phyloP scores from a whole-genome alignment of 1,140 invertebrate genomes.

The Calycopis cecrops region DNA sequence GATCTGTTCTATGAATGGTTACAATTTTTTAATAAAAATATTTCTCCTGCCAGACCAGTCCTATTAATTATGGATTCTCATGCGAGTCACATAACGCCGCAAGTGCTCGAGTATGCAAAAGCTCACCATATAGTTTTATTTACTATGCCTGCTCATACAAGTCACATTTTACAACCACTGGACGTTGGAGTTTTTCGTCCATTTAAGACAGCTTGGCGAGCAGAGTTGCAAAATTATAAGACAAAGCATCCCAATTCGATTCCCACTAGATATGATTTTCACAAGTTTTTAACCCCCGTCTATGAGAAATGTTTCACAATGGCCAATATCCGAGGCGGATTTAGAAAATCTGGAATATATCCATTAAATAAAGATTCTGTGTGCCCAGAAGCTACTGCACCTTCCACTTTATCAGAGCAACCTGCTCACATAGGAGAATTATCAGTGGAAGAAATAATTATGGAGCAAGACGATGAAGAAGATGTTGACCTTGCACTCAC shows the following conservation, averaged over 20 bases:
- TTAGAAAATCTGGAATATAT: conserved; percentile 2
- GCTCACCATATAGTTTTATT: conserved; percentile 14
- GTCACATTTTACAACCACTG: conserved; percentile 15
- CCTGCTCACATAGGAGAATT: no score
- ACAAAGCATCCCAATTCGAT: conserved; percentile 8
- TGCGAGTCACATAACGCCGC: conserved; percentile 36
- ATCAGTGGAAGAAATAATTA: no score
- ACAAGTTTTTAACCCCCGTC: conserved; percentile 1
- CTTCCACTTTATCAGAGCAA: not conserved
- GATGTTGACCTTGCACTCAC: no score
- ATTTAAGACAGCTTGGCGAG: conserved; percentile 1
- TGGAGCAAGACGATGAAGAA: no score
- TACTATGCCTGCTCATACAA: conserved; percentile 15
- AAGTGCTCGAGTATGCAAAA: conserved; percentile 22
- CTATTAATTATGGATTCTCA: conserved; percentile 66
- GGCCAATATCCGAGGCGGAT: not conserved
- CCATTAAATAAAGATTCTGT: conserved; percentile 6
- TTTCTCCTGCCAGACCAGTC: conserved; percentile 37
- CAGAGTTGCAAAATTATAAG: conserved; percentile 14
- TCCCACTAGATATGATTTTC: conserved; percentile 12
- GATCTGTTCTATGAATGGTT: conserved; percentile 24
- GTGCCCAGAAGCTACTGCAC: not conserved
- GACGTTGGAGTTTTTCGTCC: conserved; percentile 3
- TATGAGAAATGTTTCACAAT: conserved; percentile 9
- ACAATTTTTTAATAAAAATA: conserved; percentile 16